Evolutionary conservation across 2,113 vertebrate genomes (phyloP), one percentile per base, ranked within the genome.

Genomic region (Sula dactylatra): DNA sequence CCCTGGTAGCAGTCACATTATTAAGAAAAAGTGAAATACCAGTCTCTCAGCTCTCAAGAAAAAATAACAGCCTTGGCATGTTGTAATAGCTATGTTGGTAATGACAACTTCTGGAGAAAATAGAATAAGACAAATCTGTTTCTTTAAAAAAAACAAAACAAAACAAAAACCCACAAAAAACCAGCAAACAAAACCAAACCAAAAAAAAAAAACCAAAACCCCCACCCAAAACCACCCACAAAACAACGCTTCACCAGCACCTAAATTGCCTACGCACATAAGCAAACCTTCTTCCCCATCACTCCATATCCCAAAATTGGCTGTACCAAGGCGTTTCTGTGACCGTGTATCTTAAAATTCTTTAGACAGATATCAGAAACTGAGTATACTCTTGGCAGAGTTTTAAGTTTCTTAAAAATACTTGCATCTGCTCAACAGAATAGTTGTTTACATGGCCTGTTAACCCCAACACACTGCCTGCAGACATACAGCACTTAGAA

Each of bases 261-360:
- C 26, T 27, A 47, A 36, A n/a, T 14, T 7, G 6, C 14, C 18
- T 22, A 3, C 0, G 0, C 15, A 47, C 14, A 36, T 0, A 12
- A 32, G 5, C 29, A 76, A 86, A 38, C 7, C 26, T 17, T 59
- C 31, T n/a, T 45, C 38, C 34, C 19, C 24, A 44, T 2, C 11
- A 40, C 31, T 16, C 56, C 13, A 9, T 0, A 49, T 1, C 13
- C 62, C 62, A 40, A 61, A 34, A 31, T 1, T 40, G 0, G 52
- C 55, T 32, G 2, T 0, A 36, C 7, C 6, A n/a, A 42, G 54
- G 54, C 22, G 14, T 8, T 83, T 26, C 61, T 2, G 2, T 2
- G 6, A 25, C 8, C 27, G 16, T 0, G 6, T 13, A 34, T 20
- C 44, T 52, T 19, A 15, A 3, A 36, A 24, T 69, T 34, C 27